These are phyloP conservation scores for Actinia tenebrosa DNA, from an alignment of 64 coral and sea anemone genomes.

Conservation along the genomic window DNA sequence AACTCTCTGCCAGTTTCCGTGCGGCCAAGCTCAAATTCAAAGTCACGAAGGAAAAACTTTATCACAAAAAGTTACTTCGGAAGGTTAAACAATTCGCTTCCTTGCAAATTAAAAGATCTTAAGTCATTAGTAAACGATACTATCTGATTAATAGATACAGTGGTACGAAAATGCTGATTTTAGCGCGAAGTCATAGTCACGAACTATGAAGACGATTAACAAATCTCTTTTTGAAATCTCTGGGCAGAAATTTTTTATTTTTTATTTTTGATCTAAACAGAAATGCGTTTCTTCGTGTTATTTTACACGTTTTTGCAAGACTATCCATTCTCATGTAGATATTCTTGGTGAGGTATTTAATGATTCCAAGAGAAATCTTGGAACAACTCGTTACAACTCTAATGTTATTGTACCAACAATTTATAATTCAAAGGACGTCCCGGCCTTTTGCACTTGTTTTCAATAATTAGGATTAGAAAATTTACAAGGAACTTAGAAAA, in stretches of 20 bases:
- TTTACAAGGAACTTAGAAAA: background rate
- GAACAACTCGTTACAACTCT: background rate
- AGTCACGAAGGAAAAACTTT: too few species aligned
- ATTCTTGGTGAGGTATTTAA: background rate
- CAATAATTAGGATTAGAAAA: background rate
- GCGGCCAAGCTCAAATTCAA: too few species aligned
- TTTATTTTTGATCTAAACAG: background rate
- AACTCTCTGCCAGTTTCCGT: too few species aligned
- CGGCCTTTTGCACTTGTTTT: too few species aligned
- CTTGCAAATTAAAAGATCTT: background rate
- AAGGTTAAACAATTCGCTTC: too few species aligned
- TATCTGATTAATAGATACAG: background rate
- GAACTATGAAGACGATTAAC: too few species aligned
- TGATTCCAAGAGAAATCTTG: background rate
- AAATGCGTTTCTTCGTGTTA: background rate
- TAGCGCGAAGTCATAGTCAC: too few species aligned
- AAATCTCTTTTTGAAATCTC: background rate
- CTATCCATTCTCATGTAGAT: background rate
- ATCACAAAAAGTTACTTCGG: too few species aligned
- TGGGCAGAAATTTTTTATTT: background rate
- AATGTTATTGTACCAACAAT: background rate
- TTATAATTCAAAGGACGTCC: background rate
- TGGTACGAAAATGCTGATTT: background rate
- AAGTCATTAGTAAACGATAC: background rate
- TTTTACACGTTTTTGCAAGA: background rate